Percentiles rank a stretch among this genome's conserved stretches.
Conservation (phyloP, 2,113 vertebrate species). For the Taxidea taxus region DNA sequence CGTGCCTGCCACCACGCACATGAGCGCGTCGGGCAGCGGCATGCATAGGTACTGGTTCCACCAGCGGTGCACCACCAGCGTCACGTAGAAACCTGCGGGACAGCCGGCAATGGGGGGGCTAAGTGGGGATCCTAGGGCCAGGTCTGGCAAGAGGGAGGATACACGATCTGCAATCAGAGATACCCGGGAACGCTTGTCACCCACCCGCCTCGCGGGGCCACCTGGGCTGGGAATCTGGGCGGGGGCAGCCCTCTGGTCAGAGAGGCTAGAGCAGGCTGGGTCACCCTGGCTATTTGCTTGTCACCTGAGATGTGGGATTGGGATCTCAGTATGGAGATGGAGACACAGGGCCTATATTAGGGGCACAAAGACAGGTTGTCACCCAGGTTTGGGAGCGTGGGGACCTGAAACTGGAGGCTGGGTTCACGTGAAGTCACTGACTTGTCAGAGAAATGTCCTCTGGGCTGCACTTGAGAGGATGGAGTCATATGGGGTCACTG, state of each 20-base stretch:
- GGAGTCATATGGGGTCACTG: neutral
- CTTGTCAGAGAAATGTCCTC: neutral
- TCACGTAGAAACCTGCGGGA: conserved; percentile 93
- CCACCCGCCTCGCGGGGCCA: neutral
- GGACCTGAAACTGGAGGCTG: neutral
- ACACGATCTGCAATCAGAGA: neutral
- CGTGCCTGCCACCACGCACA: conserved; percentile 88
- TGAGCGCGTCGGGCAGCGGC: conserved; percentile 91
- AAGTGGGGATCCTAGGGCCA: neutral
- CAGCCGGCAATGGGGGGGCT: neutral
- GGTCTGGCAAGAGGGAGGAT: neutral
- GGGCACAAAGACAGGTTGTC: neutral
- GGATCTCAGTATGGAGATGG: neutral
- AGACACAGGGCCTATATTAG: neutral
- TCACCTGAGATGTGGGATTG: neutral
- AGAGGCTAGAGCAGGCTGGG: neutral
- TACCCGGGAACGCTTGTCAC: neutral
- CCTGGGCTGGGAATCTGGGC: neutral
- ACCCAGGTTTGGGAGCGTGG: too few relatives aligned
- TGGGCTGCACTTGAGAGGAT: neutral
- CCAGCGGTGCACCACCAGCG: conserved; percentile 95
- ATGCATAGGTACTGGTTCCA: conserved; percentile 94
- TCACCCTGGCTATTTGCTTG: neutral
- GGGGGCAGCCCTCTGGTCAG: neutral
- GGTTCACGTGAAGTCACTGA: neutral